phyloP scores from a whole-genome alignment of 2,888 invertebrate species.

The Thymelicus lineola region DNA sequence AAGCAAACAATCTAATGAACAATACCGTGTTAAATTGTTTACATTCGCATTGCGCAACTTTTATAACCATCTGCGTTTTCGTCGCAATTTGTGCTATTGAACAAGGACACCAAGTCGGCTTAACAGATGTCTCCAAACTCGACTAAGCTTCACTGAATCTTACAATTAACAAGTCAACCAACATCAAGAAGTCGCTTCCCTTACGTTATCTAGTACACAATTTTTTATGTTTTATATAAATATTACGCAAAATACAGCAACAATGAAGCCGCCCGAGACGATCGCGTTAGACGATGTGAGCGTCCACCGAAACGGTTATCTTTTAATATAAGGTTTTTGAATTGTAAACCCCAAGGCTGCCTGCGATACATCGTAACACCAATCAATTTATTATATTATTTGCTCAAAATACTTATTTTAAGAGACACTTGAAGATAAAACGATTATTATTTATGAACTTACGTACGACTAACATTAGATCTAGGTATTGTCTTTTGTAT shows the following conservation, averaged over 20 bases:
- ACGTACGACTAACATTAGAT: slow-evolving; percentile 83
- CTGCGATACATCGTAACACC: slow-evolving; percentile 66
- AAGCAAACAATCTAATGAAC: slow-evolving; percentile 3
- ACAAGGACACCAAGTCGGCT: slow-evolving; percentile 26
- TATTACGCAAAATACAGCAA: slow-evolving; percentile 43
- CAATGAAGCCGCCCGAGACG: slow-evolving; percentile 43
- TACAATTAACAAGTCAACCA: slow-evolving; percentile 11
- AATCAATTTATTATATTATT: slow-evolving; percentile 68
- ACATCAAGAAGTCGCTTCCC: slow-evolving; percentile 23
- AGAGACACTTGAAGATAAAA: slow-evolving; percentile 84
- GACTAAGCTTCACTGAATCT: slow-evolving; percentile 19
- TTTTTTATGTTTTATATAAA: slow-evolving; percentile 33
- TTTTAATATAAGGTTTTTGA: slow-evolving; percentile 19
- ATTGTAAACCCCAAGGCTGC: slow-evolving; percentile 11
- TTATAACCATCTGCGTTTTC: slow-evolving; percentile 13
- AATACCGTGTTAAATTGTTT: not conserved
- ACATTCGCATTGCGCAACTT: not conserved
- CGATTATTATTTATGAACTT: slow-evolving; percentile 80
- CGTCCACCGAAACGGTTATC: slow-evolving; percentile 27
- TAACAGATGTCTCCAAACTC: slow-evolving; percentile 15
- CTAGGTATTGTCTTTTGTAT: slow-evolving; percentile 86
- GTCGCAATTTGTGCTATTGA: slow-evolving; percentile 17
- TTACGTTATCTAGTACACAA: slow-evolving; percentile 39
- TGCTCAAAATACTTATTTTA: slow-evolving; percentile 80
- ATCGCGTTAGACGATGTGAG: slow-evolving; percentile 41